These are phyloP conservation scores for Melieria picta DNA, from an alignment of 2,888 invertebrate genomes.

Conservation along the genomic window DNA sequence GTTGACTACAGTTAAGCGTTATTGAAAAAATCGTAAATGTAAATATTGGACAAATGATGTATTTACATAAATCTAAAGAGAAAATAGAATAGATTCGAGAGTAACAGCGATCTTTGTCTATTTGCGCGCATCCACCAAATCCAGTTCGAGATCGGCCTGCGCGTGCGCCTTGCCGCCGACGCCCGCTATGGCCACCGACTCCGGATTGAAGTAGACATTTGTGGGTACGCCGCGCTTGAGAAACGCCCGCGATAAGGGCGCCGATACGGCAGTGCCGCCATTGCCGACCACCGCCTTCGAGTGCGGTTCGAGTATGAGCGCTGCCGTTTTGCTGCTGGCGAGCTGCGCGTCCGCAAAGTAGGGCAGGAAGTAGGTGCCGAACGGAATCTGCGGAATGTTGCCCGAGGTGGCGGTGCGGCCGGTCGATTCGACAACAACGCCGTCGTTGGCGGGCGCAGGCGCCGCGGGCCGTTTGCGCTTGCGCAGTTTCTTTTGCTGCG, in stretches of 20 bases:
- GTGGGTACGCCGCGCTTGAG: constrained; percentile 72
- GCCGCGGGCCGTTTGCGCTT: constrained; percentile 40
- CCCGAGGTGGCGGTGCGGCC: constrained; percentile 59
- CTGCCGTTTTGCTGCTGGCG: constrained; percentile 48
- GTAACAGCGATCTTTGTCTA: too few species aligned
- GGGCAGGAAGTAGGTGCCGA: constrained; percentile 60
- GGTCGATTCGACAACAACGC: constrained; percentile 59
- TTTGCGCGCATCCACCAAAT: constrained; percentile 53
- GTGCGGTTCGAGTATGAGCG: constrained; percentile 72
- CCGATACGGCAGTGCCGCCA: constrained; percentile 76
- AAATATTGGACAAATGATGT: too few species aligned
- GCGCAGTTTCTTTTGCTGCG: neutral
- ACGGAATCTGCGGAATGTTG: constrained; percentile 59
- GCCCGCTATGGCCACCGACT: constrained; percentile 77
- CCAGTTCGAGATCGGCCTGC: constrained; percentile 75
- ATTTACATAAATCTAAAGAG: neutral
- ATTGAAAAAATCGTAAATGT: too few species aligned
- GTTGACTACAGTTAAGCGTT: too few species aligned
- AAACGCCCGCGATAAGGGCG: constrained; percentile 75
- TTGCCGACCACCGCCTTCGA: constrained; percentile 75
- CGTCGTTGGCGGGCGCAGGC: constrained; percentile 30
- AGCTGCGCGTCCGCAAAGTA: constrained; percentile 48
- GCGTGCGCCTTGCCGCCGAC: constrained; percentile 82
- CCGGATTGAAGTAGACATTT: constrained; percentile 74
- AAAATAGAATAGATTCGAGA: neutral